Conservation (phyloP, 2,113 vertebrate species). For the Rhegmatorhina hoffmannsi region DNA sequence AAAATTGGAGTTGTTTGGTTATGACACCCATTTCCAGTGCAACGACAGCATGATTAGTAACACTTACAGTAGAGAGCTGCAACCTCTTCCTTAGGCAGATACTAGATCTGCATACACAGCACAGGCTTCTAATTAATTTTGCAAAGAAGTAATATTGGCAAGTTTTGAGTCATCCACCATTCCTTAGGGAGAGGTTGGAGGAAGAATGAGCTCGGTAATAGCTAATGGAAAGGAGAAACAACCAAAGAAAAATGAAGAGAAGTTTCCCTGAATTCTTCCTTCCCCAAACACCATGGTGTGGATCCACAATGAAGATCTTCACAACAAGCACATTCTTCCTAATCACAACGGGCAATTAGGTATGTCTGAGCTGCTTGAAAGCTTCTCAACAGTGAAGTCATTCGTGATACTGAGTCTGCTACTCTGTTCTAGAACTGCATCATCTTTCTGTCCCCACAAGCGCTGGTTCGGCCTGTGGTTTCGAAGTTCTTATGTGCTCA, state of each 20-base stretch:
- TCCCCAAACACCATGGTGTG: neutral
- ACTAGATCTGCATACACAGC: rapidly evolving
- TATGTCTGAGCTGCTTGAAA: neutral
- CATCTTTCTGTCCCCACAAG: neutral
- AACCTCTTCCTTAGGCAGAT: neutral
- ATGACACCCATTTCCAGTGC: neutral
- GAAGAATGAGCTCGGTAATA: neutral
- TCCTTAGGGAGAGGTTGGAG: neutral
- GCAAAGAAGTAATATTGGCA: neutral
- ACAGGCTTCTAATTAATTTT: neutral
- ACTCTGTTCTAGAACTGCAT: neutral
- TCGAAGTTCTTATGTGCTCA: neutral
- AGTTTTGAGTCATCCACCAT: neutral
- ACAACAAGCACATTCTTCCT: neutral
- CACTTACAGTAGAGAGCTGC: neutral
- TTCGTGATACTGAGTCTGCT: neutral
- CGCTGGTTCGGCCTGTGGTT: neutral
- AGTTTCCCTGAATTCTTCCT: neutral
- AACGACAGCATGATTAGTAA: neutral
- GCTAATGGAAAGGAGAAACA: neutral
- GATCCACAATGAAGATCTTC: neutral
- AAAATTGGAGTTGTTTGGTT: neutral
- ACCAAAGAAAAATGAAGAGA: neutral
- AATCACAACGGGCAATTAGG: neutral
- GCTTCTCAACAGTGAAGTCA: neutral